Evolutionary conservation across 2,888 invertebrate genomes (phyloP).

Genomic region (Heliothis peltigera): DNA sequence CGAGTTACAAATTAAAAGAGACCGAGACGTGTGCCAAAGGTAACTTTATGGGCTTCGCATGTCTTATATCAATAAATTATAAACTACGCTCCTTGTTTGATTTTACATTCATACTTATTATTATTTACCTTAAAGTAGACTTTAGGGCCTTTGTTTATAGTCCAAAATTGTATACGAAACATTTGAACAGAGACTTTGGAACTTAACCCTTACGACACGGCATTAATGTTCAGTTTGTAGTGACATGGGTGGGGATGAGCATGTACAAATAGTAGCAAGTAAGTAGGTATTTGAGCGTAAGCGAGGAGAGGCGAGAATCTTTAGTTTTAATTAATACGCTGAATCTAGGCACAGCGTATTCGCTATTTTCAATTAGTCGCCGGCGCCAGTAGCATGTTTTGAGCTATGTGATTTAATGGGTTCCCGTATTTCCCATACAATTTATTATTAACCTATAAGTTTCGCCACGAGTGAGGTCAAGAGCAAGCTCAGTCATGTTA

Average conservation of each 20-base stretch:
- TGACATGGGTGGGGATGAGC: slow-evolving; percentile 69
- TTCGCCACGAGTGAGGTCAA: slow-evolving; percentile 66
- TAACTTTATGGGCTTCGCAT: slow-evolving; percentile 90
- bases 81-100: slow-evolving; percentile 88
- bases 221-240: slow-evolving; percentile 81
- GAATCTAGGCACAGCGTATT: slow-evolving; percentile 80
- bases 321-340: slow-evolving; percentile 88
- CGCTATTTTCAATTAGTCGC: slow-evolving; percentile 85
- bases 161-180: slow-evolving; percentile 71
- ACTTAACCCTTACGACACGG: slow-evolving; percentile 79
- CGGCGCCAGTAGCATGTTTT: slow-evolving; percentile 86
- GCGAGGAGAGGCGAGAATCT: slow-evolving; percentile 85
- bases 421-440: slow-evolving; percentile 78
- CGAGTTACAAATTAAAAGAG: slow-evolving; percentile 89
- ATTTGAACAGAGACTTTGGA: slow-evolving; percentile 70
- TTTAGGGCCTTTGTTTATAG: slow-evolving; percentile 78
- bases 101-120: slow-evolving; percentile 82
- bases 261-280: slow-evolving; percentile 74
- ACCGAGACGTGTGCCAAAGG: slow-evolving; percentile 88
- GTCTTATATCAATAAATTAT: slow-evolving; percentile 90
- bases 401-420: slow-evolving; percentile 83
- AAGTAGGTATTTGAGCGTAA: slow-evolving; percentile 81
- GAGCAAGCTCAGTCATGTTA: slow-evolving; percentile 66
- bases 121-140: slow-evolving; percentile 79
- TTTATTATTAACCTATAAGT: slow-evolving; percentile 75